Base-by-base conservation (phyloP, 2,888 invertebrate genomes). In the Drosophila emarginata region DNA sequence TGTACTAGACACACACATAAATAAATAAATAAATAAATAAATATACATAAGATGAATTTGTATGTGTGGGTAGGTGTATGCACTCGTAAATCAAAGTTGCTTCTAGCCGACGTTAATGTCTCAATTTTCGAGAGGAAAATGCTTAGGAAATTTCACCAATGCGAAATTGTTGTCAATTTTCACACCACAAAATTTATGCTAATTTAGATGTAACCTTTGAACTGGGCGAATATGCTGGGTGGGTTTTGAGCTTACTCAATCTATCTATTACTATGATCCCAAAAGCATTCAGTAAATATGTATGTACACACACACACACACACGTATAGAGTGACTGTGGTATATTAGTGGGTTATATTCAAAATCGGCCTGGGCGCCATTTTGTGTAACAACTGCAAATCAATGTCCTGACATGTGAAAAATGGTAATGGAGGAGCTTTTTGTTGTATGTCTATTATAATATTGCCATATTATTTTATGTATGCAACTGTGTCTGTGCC, bases 361-460 rank as follows among this genome's bases (percentile, higher is more conserved):
- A 45, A 72, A 78, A 80, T 76, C 77, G 65, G 61, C 77, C 69
- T 63, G 58, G 74, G 37, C 79, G 75, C 79, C 75, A 87, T 82
- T 87, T 82, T 81, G 87, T 79, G 82, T 84, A 84, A 84, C 82
- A 87, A 83, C 82, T 85, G 82, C 78, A 85, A 85, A 82, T 83
- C 88, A 87, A 83, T 87, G 82, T 65, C 54, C 76, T 69, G 86
- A 78, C 85, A 87, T 83, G 80, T 87, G 88, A 87, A 87, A 87
- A 87, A 83, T 87, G 85, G 76, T 76, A 74, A 82, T 76, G 32
- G 26, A 45, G 67, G 65, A 67, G 67, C 73, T 40, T 28, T 12
- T 63, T 72, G 76, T 81, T 79, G 72, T 76, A 77, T 78, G 82
- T 86, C 79, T 80, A 83, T 80, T 85, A 87, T 82, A 87, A 87